phyloP scores from a whole-genome alignment of 2,797 vertebrate genomes.

The Cyclopterus lumpus region DNA sequence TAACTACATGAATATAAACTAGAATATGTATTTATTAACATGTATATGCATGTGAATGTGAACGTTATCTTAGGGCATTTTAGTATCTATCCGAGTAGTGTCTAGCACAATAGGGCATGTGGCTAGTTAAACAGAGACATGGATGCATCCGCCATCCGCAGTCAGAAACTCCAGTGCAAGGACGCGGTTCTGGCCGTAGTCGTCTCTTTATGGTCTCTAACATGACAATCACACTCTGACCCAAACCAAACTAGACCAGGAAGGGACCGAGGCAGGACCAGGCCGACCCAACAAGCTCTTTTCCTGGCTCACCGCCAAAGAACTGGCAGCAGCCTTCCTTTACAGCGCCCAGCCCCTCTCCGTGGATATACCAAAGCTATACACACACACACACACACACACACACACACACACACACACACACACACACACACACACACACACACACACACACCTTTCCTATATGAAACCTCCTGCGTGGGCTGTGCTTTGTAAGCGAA shows the following conservation, averaged over 20 bases:
- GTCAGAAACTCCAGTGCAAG: constrained; percentile 37
- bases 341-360: constrained; percentile 58
- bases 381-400: constrained; percentile 14
- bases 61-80: constrained; percentile 37
- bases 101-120: constrained; percentile 22
- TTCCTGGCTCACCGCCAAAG: constrained; percentile 28
- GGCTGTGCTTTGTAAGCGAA: constrained; percentile 69
- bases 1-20: constrained; percentile 38
- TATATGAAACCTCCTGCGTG: constrained; percentile 21
- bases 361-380: constrained; percentile 73
- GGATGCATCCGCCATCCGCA: constrained; percentile 23
- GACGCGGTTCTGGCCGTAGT: constrained; percentile 62
- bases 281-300: neutral
- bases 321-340: constrained; percentile 37
- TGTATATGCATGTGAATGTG: constrained; percentile 61
- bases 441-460: constrained; percentile 3
- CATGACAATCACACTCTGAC: constrained; percentile 77
- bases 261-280: constrained; percentile 64
- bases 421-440: neutral
- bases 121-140: constrained; percentile 32
- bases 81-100: constrained; percentile 52
- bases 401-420: constrained; percentile 9
- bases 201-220: constrained; percentile 66
- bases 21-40: constrained; percentile 35
- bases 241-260: constrained; percentile 74